Evolutionary conservation across 2,888 invertebrate species (phyloP).

Genomic region (Smittia sp.): DNA sequence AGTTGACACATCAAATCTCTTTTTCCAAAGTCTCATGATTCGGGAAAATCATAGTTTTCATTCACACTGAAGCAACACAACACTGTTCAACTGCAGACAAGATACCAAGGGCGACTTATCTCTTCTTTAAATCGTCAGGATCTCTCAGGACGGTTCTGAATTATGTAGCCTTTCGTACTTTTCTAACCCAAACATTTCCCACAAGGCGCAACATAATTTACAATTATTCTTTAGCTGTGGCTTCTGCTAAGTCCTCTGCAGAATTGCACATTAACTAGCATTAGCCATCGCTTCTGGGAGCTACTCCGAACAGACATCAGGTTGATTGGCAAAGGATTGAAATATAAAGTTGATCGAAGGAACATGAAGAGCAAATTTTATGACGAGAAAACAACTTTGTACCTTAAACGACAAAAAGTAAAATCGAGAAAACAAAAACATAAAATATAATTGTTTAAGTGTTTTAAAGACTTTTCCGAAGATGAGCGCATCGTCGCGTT

Average conservation of each 20-base stretch:
- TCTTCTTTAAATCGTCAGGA: no score
- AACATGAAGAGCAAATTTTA: background rate
- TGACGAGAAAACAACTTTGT: conserved; percentile 1
- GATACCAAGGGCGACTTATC: no score
- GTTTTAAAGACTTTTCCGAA: conserved; percentile 28
- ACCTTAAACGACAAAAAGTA: background rate
- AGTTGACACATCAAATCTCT: background rate
- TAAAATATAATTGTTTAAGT: conserved; percentile 26
- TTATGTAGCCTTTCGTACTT: no score
- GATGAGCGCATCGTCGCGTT: background rate
- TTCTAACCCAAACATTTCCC: no score
- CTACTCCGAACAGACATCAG: no score
- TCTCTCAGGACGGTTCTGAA: no score
- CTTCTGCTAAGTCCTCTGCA: no score
- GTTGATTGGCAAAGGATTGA: conserved; percentile 6
- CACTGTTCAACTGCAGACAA: background rate
- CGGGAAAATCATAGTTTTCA: background rate
- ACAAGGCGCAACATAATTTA: no score
- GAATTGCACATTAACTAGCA: no score
- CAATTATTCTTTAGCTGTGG: no score
- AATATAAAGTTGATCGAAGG: background rate
- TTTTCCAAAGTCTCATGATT: background rate
- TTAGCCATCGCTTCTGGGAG: no score
- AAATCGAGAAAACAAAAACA: conserved; percentile 5
- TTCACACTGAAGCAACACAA: background rate